Evolutionary conservation across 2,113 vertebrate species (phyloP), one percentile per base, ranked within the genome.

Genomic region (Aptenodytes patagonicus): DNA sequence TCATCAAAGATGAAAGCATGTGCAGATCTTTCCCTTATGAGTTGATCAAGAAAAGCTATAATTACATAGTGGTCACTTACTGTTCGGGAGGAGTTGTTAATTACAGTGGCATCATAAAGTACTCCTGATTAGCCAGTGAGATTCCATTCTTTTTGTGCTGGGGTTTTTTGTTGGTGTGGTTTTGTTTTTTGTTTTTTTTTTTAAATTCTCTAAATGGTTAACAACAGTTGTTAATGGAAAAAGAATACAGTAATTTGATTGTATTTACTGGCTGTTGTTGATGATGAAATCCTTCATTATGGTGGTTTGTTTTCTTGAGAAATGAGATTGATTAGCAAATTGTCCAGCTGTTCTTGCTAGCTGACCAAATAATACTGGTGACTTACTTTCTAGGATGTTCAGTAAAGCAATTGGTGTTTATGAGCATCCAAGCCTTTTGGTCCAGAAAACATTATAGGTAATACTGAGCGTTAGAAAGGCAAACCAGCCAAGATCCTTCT

Each of bases 21-120:
- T 75, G 76, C 51, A 57, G 90, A 78, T 96, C 92, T 97, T 95
- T 93, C 85, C 55, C 51, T 93, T 86, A 70, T 55, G 76, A 95
- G 79, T 83, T 94, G 85, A 94, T 95, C 68, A 75, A 93, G 82
- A 93, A 94, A 64, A 91, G 73, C 82, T 85, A 2, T 97, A 96
- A 96, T 96, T 96, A 96, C 25, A n/a, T 17, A 76, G 44, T 83
- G 78, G 78, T 82, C 87, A 85, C 81, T 95, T 93, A 85, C 81
- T 96, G 3, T 61, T 72, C 2, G 55, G 95, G 93, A 96, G 90
- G 93, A 95, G 95, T 24, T 83, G 66, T 69, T 97, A 91, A 95
- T 94, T 88, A 76, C 58, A 65, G 36, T 69, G 58, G 54, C 73
- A 91, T 96, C 75, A 44, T 79, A 68, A 87, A 90, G 58, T 85